Evolutionary conservation across 2,797 vertebrate genomes (phyloP).

Genomic region (Micropoecilia bifurca): DNA sequence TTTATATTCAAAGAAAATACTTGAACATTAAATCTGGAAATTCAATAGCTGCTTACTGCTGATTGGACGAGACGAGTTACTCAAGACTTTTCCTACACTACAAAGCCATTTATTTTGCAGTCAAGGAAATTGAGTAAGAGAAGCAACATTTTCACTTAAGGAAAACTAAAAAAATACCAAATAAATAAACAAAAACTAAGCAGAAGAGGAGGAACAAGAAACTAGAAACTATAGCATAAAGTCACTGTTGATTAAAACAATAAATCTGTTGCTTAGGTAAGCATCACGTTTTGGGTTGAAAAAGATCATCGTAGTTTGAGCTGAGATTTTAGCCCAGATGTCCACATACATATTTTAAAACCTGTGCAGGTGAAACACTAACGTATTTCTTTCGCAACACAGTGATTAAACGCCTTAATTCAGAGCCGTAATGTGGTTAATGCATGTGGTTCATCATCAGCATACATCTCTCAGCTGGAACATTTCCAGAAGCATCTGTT

Average conservation of each 20-base stretch:
- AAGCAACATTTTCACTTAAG: background rate
- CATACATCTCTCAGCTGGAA: conserved; percentile 37
- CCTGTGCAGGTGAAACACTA: conserved; percentile 47
- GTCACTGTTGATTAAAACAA: background rate
- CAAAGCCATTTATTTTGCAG: background rate
- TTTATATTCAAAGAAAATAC: background rate
- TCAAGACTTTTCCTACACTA: background rate
- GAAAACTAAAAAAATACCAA: background rate
- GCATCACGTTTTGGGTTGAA: background rate
- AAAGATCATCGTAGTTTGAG: background rate
- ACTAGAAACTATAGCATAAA: background rate
- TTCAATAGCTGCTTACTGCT: background rate
- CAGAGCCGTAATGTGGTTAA: conserved; percentile 53
- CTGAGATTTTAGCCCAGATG: background rate
- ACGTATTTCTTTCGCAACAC: conserved; percentile 33
- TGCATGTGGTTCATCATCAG: conserved; percentile 54
- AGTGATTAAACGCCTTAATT: conserved; percentile 35
- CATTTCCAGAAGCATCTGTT: conserved; percentile 27
- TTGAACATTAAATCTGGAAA: background rate
- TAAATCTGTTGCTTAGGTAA: background rate
- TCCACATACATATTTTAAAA: conserved; percentile 25
- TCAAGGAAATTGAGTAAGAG: background rate
- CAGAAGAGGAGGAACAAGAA: background rate
- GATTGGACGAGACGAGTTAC: background rate
- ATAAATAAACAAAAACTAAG: background rate